phyloP scores from a whole-genome alignment of 2,888 invertebrate species.

The Tanytarsus gracilentus region DNA sequence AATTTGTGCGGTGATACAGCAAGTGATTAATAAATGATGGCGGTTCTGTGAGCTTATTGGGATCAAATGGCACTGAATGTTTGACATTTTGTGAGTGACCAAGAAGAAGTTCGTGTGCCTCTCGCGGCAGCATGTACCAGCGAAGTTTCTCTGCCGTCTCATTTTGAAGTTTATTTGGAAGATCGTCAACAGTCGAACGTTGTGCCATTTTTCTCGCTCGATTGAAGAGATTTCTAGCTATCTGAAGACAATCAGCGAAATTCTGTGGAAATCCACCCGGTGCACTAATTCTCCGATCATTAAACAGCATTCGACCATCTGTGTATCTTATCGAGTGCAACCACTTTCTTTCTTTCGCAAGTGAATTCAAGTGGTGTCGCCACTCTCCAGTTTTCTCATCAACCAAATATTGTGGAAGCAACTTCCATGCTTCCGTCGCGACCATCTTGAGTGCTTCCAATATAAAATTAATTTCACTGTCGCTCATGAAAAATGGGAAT shows the following conservation, averaged over 20 bases:
- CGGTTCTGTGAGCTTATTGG: constrained; percentile 47
- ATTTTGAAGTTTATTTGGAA: constrained; percentile 29
- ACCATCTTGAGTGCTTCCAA: constrained; percentile 79
- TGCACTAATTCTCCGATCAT: constrained; percentile 62
- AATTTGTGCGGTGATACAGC: constrained; percentile 57
- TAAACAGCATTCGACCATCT: constrained; percentile 65
- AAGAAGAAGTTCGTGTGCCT: constrained; percentile 67
- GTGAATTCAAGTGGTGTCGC: constrained; percentile 71
- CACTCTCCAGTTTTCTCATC: constrained; percentile 84
- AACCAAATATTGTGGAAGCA: constrained; percentile 78
- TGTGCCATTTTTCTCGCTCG: constrained; percentile 67
- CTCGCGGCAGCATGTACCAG: constrained; percentile 85
- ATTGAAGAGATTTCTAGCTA: constrained; percentile 67
- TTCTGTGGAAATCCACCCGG: constrained; percentile 65
- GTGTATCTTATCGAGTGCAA: constrained; percentile 65
- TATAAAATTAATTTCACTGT: constrained; percentile 69
- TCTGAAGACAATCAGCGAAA: constrained; percentile 66
- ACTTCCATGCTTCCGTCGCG: constrained; percentile 80
- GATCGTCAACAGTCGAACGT: constrained; percentile 62
- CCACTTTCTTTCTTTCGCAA: constrained; percentile 74
- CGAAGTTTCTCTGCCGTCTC: constrained; percentile 52
- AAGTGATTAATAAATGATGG: constrained; percentile 45
- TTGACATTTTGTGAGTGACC: constrained; percentile 68
- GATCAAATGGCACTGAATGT: constrained; percentile 67
- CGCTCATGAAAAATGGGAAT: constrained; percentile 75